phyloP scores from a whole-genome alignment of 2,888 invertebrate species.

The Acheta domesticus region DNA sequence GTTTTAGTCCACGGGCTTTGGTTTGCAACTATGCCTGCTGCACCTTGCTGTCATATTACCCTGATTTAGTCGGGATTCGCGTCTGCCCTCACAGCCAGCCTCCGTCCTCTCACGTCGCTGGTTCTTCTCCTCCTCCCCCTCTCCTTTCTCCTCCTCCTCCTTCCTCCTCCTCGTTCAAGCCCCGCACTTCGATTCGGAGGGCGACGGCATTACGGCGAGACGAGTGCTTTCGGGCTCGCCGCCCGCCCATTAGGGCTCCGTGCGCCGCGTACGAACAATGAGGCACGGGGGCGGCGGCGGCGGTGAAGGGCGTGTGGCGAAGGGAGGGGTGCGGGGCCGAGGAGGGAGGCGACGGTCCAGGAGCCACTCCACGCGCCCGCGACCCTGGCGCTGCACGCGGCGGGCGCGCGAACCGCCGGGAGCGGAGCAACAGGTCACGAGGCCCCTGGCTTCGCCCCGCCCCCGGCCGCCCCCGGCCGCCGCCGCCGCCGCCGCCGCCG shows the following conservation, averaged over 20 bases:
- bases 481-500: no score
- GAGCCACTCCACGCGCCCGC: not conserved
- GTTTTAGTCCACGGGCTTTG: no score
- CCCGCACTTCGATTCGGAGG: not conserved
- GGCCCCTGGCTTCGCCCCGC: no score
- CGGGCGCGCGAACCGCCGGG: not conserved
- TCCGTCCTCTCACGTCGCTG: not conserved
- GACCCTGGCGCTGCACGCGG: not conserved
- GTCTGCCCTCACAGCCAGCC: not conserved
- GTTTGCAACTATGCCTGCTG: no score
- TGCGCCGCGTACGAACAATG: not conserved
- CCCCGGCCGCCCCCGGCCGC: no score
- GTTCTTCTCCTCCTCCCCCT: not conserved
- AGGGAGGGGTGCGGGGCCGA: not conserved
- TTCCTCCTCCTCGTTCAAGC: not conserved
- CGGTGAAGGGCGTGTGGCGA: not conserved
- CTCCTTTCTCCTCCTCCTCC: not conserved
- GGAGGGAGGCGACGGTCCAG: not conserved
- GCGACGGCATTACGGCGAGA: not conserved
- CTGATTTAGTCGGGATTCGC: no score
- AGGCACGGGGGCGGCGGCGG: not conserved
- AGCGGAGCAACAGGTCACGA: no score
- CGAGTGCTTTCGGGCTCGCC: constrained; percentile 9
- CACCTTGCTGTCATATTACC: no score
- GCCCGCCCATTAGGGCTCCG: not conserved